Conservation (phyloP, 2,888 invertebrate species). For the Smittia sp. region DNA sequence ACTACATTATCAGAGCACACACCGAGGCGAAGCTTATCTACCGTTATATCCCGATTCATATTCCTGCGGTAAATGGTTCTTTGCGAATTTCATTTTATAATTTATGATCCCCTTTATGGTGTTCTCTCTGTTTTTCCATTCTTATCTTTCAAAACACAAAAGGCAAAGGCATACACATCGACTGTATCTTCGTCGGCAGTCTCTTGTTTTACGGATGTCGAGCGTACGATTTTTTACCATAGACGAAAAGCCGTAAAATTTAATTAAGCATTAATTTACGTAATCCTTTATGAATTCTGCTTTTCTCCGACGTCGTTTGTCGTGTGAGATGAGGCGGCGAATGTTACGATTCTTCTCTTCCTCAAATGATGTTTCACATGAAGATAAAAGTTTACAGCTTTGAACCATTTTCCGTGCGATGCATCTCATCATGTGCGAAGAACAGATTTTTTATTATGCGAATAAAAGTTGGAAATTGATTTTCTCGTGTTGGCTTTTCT, state of each 20-base stretch:
- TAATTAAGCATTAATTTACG: slow-evolving; percentile 36
- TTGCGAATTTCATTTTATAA: slow-evolving; percentile 40
- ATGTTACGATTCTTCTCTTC: neutral
- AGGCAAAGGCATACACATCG: slow-evolving; percentile 7
- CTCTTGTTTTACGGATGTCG: slow-evolving; percentile 26
- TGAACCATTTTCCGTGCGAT: neutral
- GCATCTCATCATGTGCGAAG: neutral
- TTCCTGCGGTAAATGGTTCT: slow-evolving; percentile 38
- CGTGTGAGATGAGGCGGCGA: neutral
- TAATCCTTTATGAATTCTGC: slow-evolving; percentile 39
- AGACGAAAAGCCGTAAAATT: slow-evolving; percentile 39
- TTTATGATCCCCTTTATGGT: slow-evolving; percentile 36
- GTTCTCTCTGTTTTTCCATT: slow-evolving; percentile 16
- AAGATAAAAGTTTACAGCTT: slow-evolving; percentile 3
- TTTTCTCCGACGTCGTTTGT: neutral
- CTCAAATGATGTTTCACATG: neutral
- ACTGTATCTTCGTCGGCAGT: slow-evolving; percentile 17
- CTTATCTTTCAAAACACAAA: slow-evolving; percentile 33
- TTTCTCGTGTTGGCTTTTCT: too few relatives aligned
- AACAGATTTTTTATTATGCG: too few relatives aligned
- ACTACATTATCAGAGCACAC: slow-evolving; percentile 32
- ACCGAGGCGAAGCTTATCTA: slow-evolving; percentile 34
- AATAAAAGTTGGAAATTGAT: too few relatives aligned
- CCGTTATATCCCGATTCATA: slow-evolving; percentile 36
- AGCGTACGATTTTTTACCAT: slow-evolving; percentile 1